Evolutionary conservation across 1,140 invertebrate genomes (phyloP).

Genomic region (Drosophila auraria): DNA sequence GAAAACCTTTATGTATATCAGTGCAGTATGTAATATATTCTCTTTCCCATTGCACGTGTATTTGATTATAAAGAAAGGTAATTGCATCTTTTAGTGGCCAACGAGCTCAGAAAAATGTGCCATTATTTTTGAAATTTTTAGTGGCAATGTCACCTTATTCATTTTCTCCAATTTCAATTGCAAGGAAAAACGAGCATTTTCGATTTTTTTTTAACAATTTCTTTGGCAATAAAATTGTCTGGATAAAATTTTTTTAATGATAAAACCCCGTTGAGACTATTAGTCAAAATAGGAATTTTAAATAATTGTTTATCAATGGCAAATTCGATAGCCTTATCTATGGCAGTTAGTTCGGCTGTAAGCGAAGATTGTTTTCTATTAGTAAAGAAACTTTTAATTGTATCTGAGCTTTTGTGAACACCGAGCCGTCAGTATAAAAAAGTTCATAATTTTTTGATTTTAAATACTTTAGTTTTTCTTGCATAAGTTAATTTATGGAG

Average conservation of each 20-base stretch:
- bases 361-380: not conserved
- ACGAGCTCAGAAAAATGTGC: too few relatives aligned
- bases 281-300: not conserved
- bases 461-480: not conserved
- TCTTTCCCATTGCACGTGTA: not conserved
- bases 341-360: not conserved
- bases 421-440: not conserved
- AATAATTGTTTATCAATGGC: not conserved
- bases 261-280: not conserved
- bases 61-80: not conserved
- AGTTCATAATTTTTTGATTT: not conserved
- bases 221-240: not conserved
- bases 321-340: not conserved
- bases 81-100: not conserved
- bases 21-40: not conserved
- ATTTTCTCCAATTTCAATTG: not conserved
- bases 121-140: not conserved
- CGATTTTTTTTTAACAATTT: too few relatives aligned
- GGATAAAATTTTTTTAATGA: not conserved
- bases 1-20: not conserved
- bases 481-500: not conserved
- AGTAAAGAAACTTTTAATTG: not conserved
- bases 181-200: too few relatives aligned
- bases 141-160: not conserved
- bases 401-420: not conserved